Conservation (phyloP, 92 coral and sea anemone genomes). For the Bergia sp. region DNA sequence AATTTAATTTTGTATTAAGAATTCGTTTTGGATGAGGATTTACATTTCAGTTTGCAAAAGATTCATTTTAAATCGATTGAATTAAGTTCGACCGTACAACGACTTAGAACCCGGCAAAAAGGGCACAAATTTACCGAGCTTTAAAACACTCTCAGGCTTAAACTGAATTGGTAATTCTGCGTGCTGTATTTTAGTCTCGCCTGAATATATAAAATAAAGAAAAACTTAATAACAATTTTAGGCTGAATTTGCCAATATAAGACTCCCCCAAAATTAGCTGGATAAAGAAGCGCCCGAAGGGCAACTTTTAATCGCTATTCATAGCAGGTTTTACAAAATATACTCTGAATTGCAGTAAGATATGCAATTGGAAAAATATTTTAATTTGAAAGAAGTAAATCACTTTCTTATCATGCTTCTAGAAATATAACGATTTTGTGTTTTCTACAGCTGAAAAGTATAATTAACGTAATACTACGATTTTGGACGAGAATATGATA, state of each 20-base stretch:
- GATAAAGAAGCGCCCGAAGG: no score
- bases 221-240: no score
- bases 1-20: no score
- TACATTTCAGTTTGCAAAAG: no score
- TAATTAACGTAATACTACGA: not conserved
- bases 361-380: no score
- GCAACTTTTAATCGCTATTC: not conserved
- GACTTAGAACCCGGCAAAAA: not conserved
- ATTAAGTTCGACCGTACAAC: not conserved
- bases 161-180: not conserved
- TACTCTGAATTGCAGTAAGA: no score
- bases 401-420: no score
- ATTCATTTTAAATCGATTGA: no score
- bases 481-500: not conserved
- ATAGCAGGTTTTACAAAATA: not conserved
- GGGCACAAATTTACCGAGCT: not conserved
- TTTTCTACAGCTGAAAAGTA: not conserved
- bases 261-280: not conserved
- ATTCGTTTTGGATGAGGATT: no score
- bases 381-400: no score
- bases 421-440: not conserved
- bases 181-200: not conserved
- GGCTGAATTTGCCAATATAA: not conserved
- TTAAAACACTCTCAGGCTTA: not conserved
- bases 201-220: no score